A percentile compares a stretch with the other conserved stretches of the same genome.
These are phyloP conservation scores for Heliocidaris tuberculata DNA, from an alignment of 35 echinoderm and acorn worm species.

Conservation along the genomic window DNA sequence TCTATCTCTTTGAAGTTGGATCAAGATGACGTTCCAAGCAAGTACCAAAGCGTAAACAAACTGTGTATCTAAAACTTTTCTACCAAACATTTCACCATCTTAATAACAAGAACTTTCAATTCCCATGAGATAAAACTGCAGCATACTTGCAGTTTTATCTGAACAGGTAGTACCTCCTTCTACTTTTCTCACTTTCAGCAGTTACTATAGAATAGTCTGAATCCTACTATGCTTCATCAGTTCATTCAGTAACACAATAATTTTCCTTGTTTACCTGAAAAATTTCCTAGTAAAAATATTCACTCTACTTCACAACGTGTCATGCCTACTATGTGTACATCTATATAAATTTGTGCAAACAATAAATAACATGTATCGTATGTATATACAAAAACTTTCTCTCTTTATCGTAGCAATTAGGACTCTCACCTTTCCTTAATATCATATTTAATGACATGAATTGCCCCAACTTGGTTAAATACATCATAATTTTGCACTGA, in stretches of 20 bases:
- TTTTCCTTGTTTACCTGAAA: background rate
- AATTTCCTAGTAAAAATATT: background rate
- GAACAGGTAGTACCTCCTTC: background rate
- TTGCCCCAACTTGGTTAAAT: background rate
- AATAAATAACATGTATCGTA: background rate
- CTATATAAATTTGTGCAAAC: background rate
- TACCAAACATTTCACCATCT: background rate
- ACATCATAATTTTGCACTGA: background rate
- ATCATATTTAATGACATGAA: background rate
- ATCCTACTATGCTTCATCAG: background rate
- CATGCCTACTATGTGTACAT: background rate
- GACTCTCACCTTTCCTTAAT: background rate
- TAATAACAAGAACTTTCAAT: background rate
- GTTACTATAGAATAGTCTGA: background rate
- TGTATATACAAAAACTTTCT: background rate
- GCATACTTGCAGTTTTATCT: background rate
- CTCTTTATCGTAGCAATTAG: background rate
- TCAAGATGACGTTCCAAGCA: background rate
- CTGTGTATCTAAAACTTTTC: background rate
- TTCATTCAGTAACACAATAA: background rate
- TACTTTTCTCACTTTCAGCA: background rate
- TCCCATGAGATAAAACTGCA: background rate
- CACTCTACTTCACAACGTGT: background rate
- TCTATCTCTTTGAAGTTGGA: background rate
- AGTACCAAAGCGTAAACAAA: background rate